Percentiles rank a stretch among this genome's conserved stretches.
Conservation (phyloP, 2,797 vertebrate genomes). For the Rallus crepitans region DNA sequence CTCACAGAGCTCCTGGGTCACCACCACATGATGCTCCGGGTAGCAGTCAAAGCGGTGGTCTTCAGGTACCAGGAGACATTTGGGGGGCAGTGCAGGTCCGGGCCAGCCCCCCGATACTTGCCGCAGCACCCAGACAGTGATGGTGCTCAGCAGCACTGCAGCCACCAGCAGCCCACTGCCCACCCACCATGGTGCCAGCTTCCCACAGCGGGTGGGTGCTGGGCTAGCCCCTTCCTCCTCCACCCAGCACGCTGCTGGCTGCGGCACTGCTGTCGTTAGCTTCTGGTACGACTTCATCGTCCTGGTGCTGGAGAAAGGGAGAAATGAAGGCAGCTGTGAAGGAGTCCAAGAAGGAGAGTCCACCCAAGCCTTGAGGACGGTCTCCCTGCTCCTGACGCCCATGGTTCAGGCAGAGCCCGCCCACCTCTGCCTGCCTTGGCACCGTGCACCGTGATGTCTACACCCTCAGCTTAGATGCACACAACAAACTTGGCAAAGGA, state of each 20-base stretch:
- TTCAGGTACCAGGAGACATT: constrained; percentile 77
- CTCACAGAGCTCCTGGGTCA: constrained; percentile 86
- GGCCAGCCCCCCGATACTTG: constrained; percentile 51
- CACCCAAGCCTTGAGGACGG: accelerated
- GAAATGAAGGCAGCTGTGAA: neutral
- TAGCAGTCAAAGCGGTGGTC: constrained; percentile 88
- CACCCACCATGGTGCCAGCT: constrained; percentile 57
- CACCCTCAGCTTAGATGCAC: neutral
- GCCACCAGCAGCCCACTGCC: constrained; percentile 52
- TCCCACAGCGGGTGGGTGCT: accelerated
- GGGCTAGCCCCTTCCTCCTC: constrained; percentile 40
- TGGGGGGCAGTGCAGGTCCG: neutral
- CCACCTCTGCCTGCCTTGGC: neutral
- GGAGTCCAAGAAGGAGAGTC: neutral
- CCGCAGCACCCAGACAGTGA: constrained; percentile 65
- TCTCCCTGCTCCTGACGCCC: accelerated
- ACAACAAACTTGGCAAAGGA: neutral
- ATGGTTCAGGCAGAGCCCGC: neutral
- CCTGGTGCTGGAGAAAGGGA: neutral
- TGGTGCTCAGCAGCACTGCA: constrained; percentile 27
- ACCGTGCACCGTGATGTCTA: neutral
- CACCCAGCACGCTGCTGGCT: neutral
- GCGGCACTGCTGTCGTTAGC: neutral
- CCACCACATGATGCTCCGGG: constrained; percentile 82
- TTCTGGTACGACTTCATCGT: constrained; percentile 72